Evolutionary conservation across 2,113 vertebrate species (phyloP).

Genomic region (Rhegmatorhina hoffmannsi): DNA sequence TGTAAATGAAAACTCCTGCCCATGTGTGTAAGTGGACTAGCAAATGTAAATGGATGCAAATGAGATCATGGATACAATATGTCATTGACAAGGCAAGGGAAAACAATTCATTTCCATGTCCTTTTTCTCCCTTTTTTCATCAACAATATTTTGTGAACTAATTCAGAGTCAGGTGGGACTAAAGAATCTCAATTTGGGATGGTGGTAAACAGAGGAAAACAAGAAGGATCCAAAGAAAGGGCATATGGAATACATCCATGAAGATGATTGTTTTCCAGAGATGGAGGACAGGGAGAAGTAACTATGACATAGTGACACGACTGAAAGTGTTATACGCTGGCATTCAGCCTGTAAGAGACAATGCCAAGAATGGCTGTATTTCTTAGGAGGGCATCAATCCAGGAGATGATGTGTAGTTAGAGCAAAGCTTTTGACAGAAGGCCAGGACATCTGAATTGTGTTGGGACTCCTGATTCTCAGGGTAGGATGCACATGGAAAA

Average conservation of each 20-base stretch:
- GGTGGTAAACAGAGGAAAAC: not conserved
- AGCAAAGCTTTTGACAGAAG: not conserved
- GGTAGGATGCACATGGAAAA: not conserved
- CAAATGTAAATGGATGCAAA: not conserved
- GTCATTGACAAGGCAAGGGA: accelerated
- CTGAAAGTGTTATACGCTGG: not conserved
- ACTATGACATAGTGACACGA: not conserved
- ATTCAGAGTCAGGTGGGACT: not conserved
- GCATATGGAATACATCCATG: accelerated
- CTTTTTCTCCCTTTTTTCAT: not conserved
- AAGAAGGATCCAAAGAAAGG: not conserved
- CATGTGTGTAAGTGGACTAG: not conserved
- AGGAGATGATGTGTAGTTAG: not conserved
- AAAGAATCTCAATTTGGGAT: not conserved
- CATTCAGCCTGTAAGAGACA: not conserved
- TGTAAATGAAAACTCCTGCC: not conserved
- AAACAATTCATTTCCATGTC: not conserved
- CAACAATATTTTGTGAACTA: not conserved
- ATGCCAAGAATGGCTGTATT: not conserved
- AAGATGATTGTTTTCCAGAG: not conserved
- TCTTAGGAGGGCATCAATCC: not conserved
- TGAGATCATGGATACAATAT: not conserved
- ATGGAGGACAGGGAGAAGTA: not conserved
- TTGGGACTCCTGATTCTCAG: not conserved
- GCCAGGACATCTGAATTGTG: not conserved